Base-by-base conservation (phyloP, 2,113 vertebrate species). In the Erythrocercus mccallii region DNA sequence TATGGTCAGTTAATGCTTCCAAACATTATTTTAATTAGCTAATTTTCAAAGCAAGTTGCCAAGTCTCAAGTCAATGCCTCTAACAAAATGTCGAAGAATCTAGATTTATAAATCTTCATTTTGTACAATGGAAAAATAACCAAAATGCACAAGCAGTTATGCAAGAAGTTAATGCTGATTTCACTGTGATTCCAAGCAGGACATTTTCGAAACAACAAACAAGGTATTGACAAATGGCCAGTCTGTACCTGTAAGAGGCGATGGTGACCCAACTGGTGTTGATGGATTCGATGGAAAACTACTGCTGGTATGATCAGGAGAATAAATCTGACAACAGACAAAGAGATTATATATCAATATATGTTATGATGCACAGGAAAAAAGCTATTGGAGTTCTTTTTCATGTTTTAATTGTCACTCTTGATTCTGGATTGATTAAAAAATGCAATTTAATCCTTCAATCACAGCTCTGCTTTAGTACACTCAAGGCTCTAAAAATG, bases 211-310 rank as follows among this genome's bases (percentile, higher is more conserved):
- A 94, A 70, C 16, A 87, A 51, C 18, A 51, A 30, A 53, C 16
- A 82, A 54, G 31, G 60, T 88, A 73, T 4, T 92, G 83, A 91
- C 35, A 88, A 90, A 77, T 13, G 64, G 38, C 73, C 93, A 97
- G 74, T 97, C 97, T 97, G 92, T 98, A 98, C 98, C 99, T 95
- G 99, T 98, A 93, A 99, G 98, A 97, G 99, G 99, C 50, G 99
- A 99, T 58, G 99, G 99, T 69, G 99, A 99, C 94, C 99, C 99
- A 97, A 99, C 99, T 48, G 99, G 99, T 92, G 99, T 99, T 69
- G 99, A 99, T 18, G 99, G 99, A 98, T 99, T 99, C 37, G 99
- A 99, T 88, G 99, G 99, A 94, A 99, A 99, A 98, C 99, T 99
- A 97, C 99, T 99, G 98, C 99, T 99, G 94, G 99, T 99, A 96